phyloP scores from a whole-genome alignment of 2,113 vertebrate species.

The Corvus moneduloides region DNA sequence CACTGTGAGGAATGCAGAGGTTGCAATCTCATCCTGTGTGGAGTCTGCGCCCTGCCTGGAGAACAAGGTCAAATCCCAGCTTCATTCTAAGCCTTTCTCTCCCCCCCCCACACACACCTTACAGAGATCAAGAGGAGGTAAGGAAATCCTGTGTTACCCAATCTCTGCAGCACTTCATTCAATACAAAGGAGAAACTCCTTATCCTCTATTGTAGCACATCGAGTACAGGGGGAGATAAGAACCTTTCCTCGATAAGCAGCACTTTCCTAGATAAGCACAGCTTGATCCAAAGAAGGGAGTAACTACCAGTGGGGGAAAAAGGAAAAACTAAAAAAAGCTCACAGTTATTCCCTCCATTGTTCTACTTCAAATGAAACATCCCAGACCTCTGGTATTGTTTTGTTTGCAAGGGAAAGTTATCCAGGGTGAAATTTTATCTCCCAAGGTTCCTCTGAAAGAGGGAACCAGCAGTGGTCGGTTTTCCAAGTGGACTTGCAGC shows the following conservation, averaged over 20 bases:
- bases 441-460: background rate
- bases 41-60: conserved; percentile 91
- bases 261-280: background rate
- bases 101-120: background rate
- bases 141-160: background rate
- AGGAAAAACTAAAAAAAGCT: background rate
- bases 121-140: background rate
- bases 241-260: background rate
- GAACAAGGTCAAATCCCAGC: background rate
- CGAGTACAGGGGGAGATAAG: background rate
- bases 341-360: background rate
- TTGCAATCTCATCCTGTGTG: conserved; percentile 86
- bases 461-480: background rate
- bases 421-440: background rate
- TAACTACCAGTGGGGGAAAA: background rate
- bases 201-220: background rate
- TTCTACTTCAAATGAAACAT: background rate
- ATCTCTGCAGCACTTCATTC: background rate
- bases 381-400: background rate
- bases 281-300: background rate
- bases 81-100: background rate
- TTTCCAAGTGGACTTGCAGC: background rate
- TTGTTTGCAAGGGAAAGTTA: background rate
- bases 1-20: conserved; percentile 84
- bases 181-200: background rate